Conservation (phyloP, 64 coral and sea anemone species). For the Pocillopora verrucosa region DNA sequence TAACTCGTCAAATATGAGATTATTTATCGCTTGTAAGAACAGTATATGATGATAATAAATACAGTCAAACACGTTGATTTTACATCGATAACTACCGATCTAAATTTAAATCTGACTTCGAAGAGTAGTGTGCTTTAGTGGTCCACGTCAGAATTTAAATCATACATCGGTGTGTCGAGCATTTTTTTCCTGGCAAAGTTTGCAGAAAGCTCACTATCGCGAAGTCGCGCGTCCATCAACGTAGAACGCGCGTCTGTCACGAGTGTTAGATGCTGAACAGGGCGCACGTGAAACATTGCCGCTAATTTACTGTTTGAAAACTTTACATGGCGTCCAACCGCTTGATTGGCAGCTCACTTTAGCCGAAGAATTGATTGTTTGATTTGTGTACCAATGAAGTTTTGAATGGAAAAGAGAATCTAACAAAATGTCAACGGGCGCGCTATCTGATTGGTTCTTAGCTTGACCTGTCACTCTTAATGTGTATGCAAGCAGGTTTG, state of each 20-base stretch:
- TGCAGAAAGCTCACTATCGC: not conserved
- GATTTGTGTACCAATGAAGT: slow-evolving; percentile 91
- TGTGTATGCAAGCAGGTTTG: slow-evolving; percentile 68
- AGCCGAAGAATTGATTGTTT: slow-evolving; percentile 88
- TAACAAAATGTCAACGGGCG: slow-evolving; percentile 70
- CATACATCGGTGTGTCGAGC: too few relatives aligned
- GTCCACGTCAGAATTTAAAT: not conserved
- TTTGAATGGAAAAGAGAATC: slow-evolving; percentile 76
- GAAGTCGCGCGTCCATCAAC: not conserved
- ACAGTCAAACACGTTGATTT: slow-evolving; percentile 50
- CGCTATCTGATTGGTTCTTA: slow-evolving; percentile 69
- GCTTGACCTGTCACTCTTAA: slow-evolving; percentile 88
- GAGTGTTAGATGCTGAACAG: slow-evolving; percentile 43
- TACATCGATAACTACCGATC: slow-evolving; percentile 21
- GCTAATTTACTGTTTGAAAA: slow-evolving; percentile 50
- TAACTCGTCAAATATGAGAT: slow-evolving; percentile 49
- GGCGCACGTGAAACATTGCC: slow-evolving; percentile 15
- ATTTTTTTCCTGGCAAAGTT: not conserved
- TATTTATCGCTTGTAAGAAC: slow-evolving; percentile 61
- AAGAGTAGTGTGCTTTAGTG: not conserved
- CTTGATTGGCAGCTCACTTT: slow-evolving; percentile 89
- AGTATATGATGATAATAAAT: slow-evolving; percentile 69
- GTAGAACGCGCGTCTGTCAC: slow-evolving; percentile 25
- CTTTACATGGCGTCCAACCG: slow-evolving; percentile 66
- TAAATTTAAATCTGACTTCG: slow-evolving; percentile 29